Evolutionary conservation across 2,113 vertebrate genomes (phyloP), one percentile per base, ranked within the genome.

Genomic region (Ctenodactylus gundi): DNA sequence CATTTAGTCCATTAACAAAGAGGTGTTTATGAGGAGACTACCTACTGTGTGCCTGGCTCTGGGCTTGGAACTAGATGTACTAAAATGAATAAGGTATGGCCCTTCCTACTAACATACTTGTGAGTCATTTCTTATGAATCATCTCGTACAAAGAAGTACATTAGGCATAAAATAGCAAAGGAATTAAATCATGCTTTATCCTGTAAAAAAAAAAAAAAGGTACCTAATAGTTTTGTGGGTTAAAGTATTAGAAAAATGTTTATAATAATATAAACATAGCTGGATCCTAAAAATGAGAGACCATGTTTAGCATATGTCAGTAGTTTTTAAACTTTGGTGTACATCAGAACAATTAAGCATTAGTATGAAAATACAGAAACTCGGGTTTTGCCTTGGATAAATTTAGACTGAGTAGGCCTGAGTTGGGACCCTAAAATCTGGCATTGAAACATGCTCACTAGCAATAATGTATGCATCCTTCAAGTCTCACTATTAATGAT

Each of bases 81-180:
- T 72, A 86, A 93, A 85, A 64, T 77, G 53, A 27, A 72, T 94
- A 53, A 83, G 25, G 65, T 91, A 17, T 65, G 86, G 11, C 8
- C 49, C 46, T 44, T 95, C 73, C 49, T 64, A 44, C 87, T 68
- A 91, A 92, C 60, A 91, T 65, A 4, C 49, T 94, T 95, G 39
- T 94, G 73, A 89, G 67, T 95, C 77, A 92, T 95, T 95, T 88
- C 81, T 88, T 93, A 67, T 94, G 80, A 91, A 86, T 94, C 84
- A 85, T 57, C 60, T 86, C 94, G 62, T 82, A 67, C 4, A 95
- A 77, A 93, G 23, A 93, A 81, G 46, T 90, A 73, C 29, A 39
- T 94, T 76, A 93, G 34, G 53, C 57, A 87, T 91, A 55, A 93
- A 94, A 88, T 94, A 89, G 57, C 83, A 91, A 96, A 88, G 95